Evolutionary conservation across 2,113 vertebrate species (phyloP).

Genomic region (Callithrix jacchus): DNA sequence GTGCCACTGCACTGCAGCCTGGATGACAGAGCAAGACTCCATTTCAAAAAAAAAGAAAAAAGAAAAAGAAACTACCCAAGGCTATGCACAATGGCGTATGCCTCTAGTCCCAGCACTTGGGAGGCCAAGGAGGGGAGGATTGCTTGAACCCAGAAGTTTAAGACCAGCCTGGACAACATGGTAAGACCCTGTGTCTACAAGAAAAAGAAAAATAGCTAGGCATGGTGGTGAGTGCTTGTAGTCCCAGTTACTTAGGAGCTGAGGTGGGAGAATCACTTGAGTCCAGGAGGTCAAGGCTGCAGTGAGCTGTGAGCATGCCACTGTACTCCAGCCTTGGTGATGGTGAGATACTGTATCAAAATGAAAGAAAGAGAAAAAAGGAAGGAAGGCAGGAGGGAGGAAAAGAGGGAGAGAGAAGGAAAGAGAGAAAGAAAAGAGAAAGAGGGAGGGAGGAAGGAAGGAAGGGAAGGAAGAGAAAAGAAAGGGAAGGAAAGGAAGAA

Average conservation of each 20-base stretch:
- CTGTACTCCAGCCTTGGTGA: too few species aligned
- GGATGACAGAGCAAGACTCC: neutral
- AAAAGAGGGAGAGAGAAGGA: too few species aligned
- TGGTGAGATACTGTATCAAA: too few species aligned
- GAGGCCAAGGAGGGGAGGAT: neutral
- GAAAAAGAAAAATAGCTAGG: neutral
- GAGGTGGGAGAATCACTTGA: neutral
- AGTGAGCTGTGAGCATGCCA: neutral
- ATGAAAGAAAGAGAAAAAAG: too few species aligned
- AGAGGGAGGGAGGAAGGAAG: too few species aligned
- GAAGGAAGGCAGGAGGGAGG: too few species aligned
- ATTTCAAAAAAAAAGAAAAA: neutral
- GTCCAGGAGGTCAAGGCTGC: neutral
- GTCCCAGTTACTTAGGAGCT: neutral
- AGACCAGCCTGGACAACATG: neutral
- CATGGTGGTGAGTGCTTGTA: neutral
- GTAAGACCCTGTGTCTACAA: neutral
- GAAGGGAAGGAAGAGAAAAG: too few species aligned
- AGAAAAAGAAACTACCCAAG: too few species aligned
- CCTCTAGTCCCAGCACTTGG: neutral
- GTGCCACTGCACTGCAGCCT: neutral
- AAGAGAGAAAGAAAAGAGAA: too few species aligned
- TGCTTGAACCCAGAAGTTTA: neutral
- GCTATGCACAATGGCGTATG: too few species aligned
- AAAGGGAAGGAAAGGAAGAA: too few species aligned